phyloP scores from a whole-genome alignment of 2,888 invertebrate species.

The Tenodera sinensis region DNA sequence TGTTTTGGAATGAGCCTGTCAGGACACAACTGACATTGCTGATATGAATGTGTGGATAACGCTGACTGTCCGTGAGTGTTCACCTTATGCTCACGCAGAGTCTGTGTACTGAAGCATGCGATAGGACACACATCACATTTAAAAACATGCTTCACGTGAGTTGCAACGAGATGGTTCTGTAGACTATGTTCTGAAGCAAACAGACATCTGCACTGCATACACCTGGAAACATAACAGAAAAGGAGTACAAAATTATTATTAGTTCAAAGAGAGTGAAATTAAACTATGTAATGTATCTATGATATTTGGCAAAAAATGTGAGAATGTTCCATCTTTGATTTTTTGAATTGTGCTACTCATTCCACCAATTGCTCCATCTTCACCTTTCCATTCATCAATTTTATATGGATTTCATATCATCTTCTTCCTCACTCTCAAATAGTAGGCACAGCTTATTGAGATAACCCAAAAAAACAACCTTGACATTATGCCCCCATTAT shows the following conservation, averaged over 20 bases:
- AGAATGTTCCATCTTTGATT: no score
- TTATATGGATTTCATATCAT: no score
- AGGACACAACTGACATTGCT: conserved; percentile 21
- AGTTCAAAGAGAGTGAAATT: not conserved
- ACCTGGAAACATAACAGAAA: not conserved
- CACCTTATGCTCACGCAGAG: conserved; percentile 13
- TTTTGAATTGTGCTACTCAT: no score
- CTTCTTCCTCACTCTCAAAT: no score
- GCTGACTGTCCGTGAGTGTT: not conserved
- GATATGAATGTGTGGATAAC: not conserved
- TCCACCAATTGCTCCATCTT: no score
- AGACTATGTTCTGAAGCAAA: not conserved
- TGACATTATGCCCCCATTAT: no score
- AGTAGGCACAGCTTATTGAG: no score
- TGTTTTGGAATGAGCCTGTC: conserved; percentile 15
- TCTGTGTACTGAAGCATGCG: conserved; percentile 9
- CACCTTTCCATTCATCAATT: no score
- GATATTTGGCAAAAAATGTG: no score
- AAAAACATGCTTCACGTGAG: conserved; percentile 19
- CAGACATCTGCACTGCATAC: not conserved
- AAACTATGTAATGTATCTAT: not conserved
- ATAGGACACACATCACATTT: conserved; percentile 22
- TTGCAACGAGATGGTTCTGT: conserved; percentile 7
- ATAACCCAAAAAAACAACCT: no score
- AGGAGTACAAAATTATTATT: not conserved